A percentile compares a stretch with the other conserved stretches of the same genome.
phyloP scores from a whole-genome alignment of 2,113 vertebrate genomes.

The Rattus rattus region DNA sequence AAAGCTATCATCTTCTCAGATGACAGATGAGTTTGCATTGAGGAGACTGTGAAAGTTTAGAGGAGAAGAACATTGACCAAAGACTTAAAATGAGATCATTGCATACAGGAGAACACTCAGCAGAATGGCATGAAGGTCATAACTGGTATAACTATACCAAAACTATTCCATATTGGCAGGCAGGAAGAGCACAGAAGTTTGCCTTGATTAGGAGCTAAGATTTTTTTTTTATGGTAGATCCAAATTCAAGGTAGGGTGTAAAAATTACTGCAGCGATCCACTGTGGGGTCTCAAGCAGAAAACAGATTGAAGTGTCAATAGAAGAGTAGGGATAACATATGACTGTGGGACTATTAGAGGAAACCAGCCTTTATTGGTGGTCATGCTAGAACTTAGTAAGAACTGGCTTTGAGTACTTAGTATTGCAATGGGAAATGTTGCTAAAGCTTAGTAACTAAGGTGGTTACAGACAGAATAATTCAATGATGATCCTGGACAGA shows the following conservation, averaged over 20 bases:
- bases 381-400: not conserved
- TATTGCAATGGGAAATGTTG: not conserved
- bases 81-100: not conserved
- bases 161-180: not conserved
- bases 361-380: not conserved
- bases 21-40: not conserved
- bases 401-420: not conserved
- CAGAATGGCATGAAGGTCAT: not conserved
- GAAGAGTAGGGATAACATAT: not conserved
- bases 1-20: not conserved
- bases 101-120: rapidly evolving
- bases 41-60: not conserved
- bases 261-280: not conserved
- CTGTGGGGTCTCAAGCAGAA: not conserved
- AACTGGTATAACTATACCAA: not conserved
- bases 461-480: not conserved
- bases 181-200: not conserved
- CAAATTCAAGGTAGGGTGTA: not conserved
- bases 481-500: not conserved
- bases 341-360: no score
- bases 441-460: not conserved
- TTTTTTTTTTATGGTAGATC: not conserved
- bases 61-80: not conserved
- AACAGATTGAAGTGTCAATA: not conserved
- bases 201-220: not conserved